These are phyloP conservation scores for Acanthosepion lycidas DNA, from an alignment of 2,888 invertebrate genomes.

Conservation along the genomic window DNA sequence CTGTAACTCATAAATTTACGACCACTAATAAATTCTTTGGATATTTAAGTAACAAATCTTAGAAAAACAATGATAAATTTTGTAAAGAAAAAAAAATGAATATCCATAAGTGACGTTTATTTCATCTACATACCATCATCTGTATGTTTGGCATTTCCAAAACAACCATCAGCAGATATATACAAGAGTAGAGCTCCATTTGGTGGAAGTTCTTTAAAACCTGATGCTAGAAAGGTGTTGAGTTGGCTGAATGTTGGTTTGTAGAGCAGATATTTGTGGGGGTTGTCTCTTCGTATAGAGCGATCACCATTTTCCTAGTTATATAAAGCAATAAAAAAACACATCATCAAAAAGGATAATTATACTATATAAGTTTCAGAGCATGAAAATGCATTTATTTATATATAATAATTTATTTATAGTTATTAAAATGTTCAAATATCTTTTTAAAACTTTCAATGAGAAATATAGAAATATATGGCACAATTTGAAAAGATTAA, in stretches of 20 bases:
- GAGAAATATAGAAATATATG: too few relatives aligned
- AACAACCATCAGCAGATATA: conserved; percentile 86
- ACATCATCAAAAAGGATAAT: not conserved
- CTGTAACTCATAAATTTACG: too few relatives aligned
- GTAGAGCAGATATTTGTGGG: conserved; percentile 96
- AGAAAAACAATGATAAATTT: too few relatives aligned
- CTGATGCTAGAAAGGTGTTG: conserved; percentile 85
- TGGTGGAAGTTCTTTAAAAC: conserved; percentile 92
- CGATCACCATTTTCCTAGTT: conserved; percentile 82
- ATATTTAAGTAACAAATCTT: too few relatives aligned
- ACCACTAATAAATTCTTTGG: too few relatives aligned
- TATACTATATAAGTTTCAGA: not conserved
- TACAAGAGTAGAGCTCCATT: conserved; percentile 93
- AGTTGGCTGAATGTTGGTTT: conserved; percentile 95
- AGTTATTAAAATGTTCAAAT: too few relatives aligned
- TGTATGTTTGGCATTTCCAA: conserved; percentile 81
- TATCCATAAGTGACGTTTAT: too few relatives aligned
- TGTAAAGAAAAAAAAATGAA: too few relatives aligned
- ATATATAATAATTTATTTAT: too few relatives aligned
- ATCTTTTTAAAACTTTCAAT: too few relatives aligned
- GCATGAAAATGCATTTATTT: too few relatives aligned
- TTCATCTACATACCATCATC: conserved; percentile 85
- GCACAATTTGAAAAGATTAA: too few relatives aligned
- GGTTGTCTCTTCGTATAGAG: conserved; percentile 85
- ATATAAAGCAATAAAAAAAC: not conserved